Base-by-base conservation (phyloP, 2,113 vertebrate genomes). In the Hippocampus mohnikei region DNA sequence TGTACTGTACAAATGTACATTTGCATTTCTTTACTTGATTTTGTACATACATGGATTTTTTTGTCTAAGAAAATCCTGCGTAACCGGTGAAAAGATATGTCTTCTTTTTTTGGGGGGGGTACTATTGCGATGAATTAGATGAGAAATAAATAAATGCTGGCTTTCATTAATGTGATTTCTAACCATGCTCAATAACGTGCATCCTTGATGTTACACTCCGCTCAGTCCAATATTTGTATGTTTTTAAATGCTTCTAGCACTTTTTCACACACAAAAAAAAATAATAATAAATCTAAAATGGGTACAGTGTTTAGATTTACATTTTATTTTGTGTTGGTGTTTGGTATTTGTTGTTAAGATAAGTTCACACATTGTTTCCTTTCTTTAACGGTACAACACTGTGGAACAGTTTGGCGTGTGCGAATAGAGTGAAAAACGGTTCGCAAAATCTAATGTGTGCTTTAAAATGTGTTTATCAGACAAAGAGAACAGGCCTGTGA, bases 261-360 rank as follows among this genome's bases (percentile, higher is more conserved):
- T 87, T 88, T 87, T 85, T 61, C 40, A 40, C 33, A 5, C n/a
- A n/a, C n/a, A 2, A 16, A 37, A 41, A 8, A 21, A 62, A 3
- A 15, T 33, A 33, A 33, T 33, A 20, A 9, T 18, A 23, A 68
- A 77, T 13, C 42, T 13, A 44, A 44, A 2, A 77, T 70, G 75
- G 76, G 75, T 80, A 76, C 76, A 75, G 65, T 60, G 74, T 79
- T 83, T 85, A 73, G 71, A 82, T 71, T 71, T 80, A 75, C 70
- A 68, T 88, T 85, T 81, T 78, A 37, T 37, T 37, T 80, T 76
- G 81, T 82, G 68, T 65, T 82, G 46, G 61, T 65, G 73, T 85
- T 37, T 37, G 73, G 85, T 71, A 74, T 15, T 76, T 25, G 73
- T 74, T 82, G 76, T 90, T 59, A 74, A 68, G 80, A 73, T 70